Evolutionary conservation across 2,113 vertebrate genomes (phyloP), one percentile per base, ranked within the genome.

Genomic region (Corvus hawaiiensis): DNA sequence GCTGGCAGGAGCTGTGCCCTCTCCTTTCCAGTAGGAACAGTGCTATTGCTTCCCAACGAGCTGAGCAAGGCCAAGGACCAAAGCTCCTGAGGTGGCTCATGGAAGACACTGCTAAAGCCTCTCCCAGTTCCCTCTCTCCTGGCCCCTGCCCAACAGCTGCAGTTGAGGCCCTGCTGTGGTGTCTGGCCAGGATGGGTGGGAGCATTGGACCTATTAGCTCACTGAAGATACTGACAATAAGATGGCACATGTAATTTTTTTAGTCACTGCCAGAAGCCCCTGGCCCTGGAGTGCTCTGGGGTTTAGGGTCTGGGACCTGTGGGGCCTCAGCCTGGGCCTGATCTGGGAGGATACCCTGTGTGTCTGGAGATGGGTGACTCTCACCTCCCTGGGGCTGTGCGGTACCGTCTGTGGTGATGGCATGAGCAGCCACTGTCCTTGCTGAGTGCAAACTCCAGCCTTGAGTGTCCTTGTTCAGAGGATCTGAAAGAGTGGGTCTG

Each of bases 11-110:
- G 17, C 7, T 82, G 64, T 49, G 20, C 13, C 9, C 17, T 64
- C 9, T 22, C 16, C 26, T 43, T 19, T 22, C 6, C 12, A 9
- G 7, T 5, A 18, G 43, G 16, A 26, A 4, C 23, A 17, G 37
- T 11, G 10, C 13, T 21, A 1, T 15, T 62, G 8, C 5, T 56
- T 43, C 37, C 48, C n/a, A 43, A 5, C 0, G 0, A 48, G 49
- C 24, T 48, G 23, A 54, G 8, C n/a, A 49, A 66, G 43, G 13
- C 49, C 27, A 32, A 59, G 37, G n/a, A 24, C 9, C 30, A 68
- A 17, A 66, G 15, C 6, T 59, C 15, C 8, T 0, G 0, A 63
- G 18, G 3, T 4, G 3, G 17, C 8, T 69, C 27, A 6, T 27
- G 48, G 11, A 64, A 37, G 2, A 14, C 28, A 20, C 6, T 44